Evolutionary conservation across 2,888 invertebrate species (phyloP), one percentile per base, ranked within the genome.

Genomic region (Strigamia maritima): DNA sequence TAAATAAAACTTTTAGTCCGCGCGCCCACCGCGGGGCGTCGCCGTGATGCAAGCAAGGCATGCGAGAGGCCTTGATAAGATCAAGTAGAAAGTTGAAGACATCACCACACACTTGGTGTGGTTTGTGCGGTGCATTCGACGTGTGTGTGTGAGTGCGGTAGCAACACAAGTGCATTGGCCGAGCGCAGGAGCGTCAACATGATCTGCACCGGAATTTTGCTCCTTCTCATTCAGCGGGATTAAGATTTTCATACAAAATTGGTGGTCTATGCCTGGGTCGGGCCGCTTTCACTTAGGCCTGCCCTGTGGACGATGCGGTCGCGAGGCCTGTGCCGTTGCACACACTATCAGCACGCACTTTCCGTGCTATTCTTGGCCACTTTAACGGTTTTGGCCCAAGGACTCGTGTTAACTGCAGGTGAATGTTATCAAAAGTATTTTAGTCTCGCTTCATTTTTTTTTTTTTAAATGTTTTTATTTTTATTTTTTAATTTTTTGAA

Each of bases 251-350:
- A 10, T 54, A 19, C 14, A 54, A 19, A 54, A 14, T 38, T 54
- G 54, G 54, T 54, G 54, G 54, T 54, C 54, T 54, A 54, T 54
- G 54, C 54, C 54, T 54, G 54, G 54, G 54, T 54, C 54, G 54
- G 54, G n/a, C 54, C 54, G 54, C 54, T 54, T 16, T 19, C 54
- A 54, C 54, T 54, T 54, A 14, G 54, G 54, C 54, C 54, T 54
- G 8, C 54, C 54, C n/a, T 54, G 54, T 54, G 54, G 54, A 54
- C 54, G 54, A 54, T 54, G 54, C 54, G 54, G 54, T 54, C 54
- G 54, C 54, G 54, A 54, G 54, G 54, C 54, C 54, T 54, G 54
- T 54, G 54, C 54, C 54, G 54, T 54, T 7, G 54, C 54, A 54
- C 54, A 19, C 54, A 54, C 54, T 54, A 54, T 54, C 54, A 54